These are phyloP conservation scores for Poecilia latipinna DNA, from an alignment of 2,113 vertebrate genomes.

Conservation along the genomic window DNA sequence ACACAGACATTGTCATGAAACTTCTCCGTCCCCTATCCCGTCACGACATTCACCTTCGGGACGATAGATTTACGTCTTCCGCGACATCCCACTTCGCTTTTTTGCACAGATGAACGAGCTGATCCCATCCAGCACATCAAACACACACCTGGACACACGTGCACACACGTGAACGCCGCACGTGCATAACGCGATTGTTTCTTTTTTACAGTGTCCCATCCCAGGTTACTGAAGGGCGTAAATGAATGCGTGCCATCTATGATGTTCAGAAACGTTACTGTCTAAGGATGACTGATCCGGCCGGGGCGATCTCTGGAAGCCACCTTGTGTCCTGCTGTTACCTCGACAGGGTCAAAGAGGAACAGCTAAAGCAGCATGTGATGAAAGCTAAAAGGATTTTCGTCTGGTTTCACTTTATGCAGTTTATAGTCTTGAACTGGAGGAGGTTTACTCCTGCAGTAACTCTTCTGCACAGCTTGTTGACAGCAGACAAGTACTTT, in stretches of 20 bases:
- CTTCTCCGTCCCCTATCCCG: constrained; percentile 1
- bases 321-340: neutral
- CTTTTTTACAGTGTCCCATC: constrained; percentile 15
- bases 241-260: neutral
- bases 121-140: constrained; percentile 8
- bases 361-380: constrained; percentile 17
- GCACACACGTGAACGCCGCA: constrained; percentile 2
- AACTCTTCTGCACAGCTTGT: neutral
- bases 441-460: constrained; percentile 11
- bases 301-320: neutral
- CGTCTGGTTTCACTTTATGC: constrained; percentile 20
- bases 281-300: constrained; percentile 18
- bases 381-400: constrained; percentile 27
- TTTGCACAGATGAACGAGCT: constrained; percentile 24
- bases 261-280: constrained; percentile 13
- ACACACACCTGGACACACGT: neutral
- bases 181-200: neutral
- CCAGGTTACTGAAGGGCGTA: constrained; percentile 3
- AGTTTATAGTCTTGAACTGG: constrained; percentile 25
- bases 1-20: neutral
- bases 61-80: constrained; percentile 9
- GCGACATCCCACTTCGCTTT: constrained; percentile 22
- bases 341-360: constrained; percentile 20
- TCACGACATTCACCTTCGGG: neutral
- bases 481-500: neutral